phyloP scores from a whole-genome alignment of 2,113 vertebrate genomes.

The Pagrus major region DNA sequence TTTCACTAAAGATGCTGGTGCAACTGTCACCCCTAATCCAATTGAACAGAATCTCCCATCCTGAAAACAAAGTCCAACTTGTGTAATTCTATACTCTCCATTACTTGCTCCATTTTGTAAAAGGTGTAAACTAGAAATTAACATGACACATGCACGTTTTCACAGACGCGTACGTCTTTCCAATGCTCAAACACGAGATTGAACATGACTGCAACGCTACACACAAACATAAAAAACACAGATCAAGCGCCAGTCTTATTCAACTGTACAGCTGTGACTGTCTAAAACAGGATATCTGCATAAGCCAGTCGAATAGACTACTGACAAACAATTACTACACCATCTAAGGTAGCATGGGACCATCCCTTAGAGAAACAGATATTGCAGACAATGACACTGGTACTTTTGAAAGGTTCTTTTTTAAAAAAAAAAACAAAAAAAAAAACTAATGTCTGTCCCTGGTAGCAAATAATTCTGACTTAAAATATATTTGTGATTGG shows the following conservation, averaged over 20 bases:
- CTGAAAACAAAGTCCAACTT: not conserved
- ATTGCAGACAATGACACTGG: not conserved
- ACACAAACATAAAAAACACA: not conserved
- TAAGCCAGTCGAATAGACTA: not conserved
- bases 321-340: not conserved
- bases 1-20: slow-evolving; percentile 11
- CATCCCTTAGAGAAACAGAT: not conserved
- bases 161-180: not conserved
- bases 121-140: not conserved
- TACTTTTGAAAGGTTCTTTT: not conserved
- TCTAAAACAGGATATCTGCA: not conserved
- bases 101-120: not conserved
- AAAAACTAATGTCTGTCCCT: no score
- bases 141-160: not conserved
- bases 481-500: not conserved
- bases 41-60: not conserved
- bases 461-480: not conserved
- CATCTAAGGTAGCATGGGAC: not conserved
- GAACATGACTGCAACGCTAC: not conserved
- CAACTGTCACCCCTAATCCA: slow-evolving; percentile 13
- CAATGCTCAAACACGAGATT: not conserved
- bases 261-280: not conserved
- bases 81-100: not conserved
- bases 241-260: not conserved
- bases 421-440: not conserved